A percentile compares a stretch with the other conserved stretches of the same genome.
These are phyloP conservation scores for Sphenopsis melanotis DNA, from an alignment of 2,797 vertebrate species.

Conservation along the genomic window DNA sequence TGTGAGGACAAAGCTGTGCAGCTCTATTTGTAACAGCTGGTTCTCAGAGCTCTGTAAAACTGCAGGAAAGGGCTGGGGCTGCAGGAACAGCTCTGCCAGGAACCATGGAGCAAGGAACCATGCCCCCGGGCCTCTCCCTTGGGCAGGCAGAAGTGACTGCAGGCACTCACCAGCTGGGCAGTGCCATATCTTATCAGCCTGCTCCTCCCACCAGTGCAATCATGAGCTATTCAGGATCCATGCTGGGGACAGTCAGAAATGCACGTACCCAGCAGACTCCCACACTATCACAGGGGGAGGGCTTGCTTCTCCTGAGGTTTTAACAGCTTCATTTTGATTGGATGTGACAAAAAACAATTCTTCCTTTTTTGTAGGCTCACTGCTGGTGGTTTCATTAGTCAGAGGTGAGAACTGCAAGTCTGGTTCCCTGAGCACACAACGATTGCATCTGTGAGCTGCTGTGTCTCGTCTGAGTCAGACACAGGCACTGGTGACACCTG, in stretches of 20 bases:
- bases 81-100: neutral
- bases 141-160: neutral
- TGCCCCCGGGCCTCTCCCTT: neutral
- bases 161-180: neutral
- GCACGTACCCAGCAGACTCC: neutral
- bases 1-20: neutral
- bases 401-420: neutral
- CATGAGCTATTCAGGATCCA: neutral
- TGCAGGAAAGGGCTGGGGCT: neutral
- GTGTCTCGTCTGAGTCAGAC: neutral
- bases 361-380: slow-evolving; percentile 25
- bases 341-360: neutral
- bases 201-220: neutral
- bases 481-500: neutral
- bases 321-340: neutral
- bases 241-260: neutral
- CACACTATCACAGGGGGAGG: neutral
- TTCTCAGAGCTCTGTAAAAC: neutral
- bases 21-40: neutral
- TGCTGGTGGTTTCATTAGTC: neutral
- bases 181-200: neutral
- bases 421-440: neutral
- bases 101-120: accelerated
- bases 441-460: neutral
- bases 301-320: neutral